Conservation (phyloP, 2,797 vertebrate genomes). For the Spatula clypeata region DNA sequence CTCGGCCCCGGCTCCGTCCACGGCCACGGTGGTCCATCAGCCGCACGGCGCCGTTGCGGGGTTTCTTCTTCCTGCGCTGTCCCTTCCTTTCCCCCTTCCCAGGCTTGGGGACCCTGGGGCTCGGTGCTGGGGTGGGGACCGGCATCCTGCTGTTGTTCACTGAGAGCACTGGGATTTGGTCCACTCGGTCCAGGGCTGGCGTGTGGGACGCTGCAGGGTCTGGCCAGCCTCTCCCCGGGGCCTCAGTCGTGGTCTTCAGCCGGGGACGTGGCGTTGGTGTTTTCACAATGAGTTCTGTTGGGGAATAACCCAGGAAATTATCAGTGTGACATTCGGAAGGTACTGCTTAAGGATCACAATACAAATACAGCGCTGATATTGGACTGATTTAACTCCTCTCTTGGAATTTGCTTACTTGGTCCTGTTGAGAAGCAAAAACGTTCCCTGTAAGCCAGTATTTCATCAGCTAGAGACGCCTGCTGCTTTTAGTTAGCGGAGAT, state of each 20-base stretch:
- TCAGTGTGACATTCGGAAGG: not conserved
- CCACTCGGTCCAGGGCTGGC: constrained; percentile 76
- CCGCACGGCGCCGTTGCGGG: constrained; percentile 85
- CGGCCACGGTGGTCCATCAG: constrained; percentile 80
- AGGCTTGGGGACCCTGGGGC: constrained; percentile 42
- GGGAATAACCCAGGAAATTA: not conserved
- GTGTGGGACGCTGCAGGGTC: accelerated
- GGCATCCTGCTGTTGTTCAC: not conserved
- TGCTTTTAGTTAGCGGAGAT: not conserved
- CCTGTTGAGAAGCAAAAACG: not conserved
- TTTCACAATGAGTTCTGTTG: constrained; percentile 85
- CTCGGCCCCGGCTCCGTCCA: constrained; percentile 81
- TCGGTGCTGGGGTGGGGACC: not conserved
- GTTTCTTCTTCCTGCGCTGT: constrained; percentile 76
- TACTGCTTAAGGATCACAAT: not conserved
- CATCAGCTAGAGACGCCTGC: not conserved
- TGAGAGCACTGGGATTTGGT: constrained; percentile 70
- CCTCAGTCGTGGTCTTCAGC: not conserved
- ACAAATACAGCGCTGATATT: accelerated
- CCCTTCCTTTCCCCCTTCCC: constrained; percentile 63
- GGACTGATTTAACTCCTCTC: not conserved
- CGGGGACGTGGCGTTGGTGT: constrained; percentile 66
- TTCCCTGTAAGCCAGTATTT: not conserved
- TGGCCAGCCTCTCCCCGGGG: constrained; percentile 24
- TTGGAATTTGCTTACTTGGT: not conserved